These are phyloP conservation scores for Cyprinodon variegatus DNA, from an alignment of 2,113 vertebrate species.

Conservation along the genomic window DNA sequence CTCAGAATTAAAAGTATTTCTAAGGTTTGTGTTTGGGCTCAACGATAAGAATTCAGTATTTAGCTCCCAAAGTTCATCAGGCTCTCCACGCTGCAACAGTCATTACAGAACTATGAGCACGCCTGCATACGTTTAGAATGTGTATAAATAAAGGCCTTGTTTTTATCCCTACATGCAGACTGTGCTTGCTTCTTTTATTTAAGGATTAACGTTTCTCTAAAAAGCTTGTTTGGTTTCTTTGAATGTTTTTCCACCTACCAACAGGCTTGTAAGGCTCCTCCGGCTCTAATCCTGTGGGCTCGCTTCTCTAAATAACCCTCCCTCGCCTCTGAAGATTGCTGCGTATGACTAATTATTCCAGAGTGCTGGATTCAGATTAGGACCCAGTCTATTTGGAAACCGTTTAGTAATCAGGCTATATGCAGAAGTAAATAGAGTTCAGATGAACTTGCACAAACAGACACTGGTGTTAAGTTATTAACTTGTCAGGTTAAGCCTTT, in stretches of 20 bases:
- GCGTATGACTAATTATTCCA: constrained; percentile 7
- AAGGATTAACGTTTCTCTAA: background rate
- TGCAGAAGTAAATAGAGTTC: background rate
- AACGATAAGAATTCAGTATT: background rate
- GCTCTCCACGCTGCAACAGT: background rate
- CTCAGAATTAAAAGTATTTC: background rate
- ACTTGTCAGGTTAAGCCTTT: background rate
- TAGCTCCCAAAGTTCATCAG: background rate
- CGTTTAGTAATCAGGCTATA: background rate
- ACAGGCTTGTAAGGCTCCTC: constrained; percentile 9
- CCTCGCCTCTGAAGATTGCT: constrained; percentile 12
- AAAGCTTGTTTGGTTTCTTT: fast-evolving
- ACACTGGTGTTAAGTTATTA: background rate
- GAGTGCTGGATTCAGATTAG: constrained; percentile 6
- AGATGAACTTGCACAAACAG: no score
- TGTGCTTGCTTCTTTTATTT: background rate
- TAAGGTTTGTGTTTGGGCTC: background rate
- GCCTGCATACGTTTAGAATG: background rate
- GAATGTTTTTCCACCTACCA: background rate
- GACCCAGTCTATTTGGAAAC: background rate
- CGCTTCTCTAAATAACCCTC: background rate
- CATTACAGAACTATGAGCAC: background rate
- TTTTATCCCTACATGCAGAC: background rate
- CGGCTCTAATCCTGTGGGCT: constrained; percentile 18
- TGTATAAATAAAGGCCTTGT: background rate